These are phyloP conservation scores for Gorsachius magnificus DNA, from an alignment of 2,797 vertebrate species.

Conservation along the genomic window DNA sequence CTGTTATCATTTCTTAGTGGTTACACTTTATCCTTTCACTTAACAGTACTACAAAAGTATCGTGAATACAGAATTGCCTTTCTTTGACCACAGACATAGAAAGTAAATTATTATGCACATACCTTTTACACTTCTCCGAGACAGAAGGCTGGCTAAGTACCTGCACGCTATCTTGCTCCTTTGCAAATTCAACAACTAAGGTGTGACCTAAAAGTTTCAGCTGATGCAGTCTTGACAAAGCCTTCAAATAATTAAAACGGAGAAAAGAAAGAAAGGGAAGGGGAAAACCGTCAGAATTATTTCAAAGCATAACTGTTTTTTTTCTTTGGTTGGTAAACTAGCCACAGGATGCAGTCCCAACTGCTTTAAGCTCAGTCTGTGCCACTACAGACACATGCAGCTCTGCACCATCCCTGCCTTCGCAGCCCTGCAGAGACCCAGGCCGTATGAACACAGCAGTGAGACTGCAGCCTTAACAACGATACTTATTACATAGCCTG, in stretches of 20 bases:
- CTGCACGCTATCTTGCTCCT: constrained; percentile 82
- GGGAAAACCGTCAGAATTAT: not conserved
- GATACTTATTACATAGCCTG: not conserved
- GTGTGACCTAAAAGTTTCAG: constrained; percentile 88
- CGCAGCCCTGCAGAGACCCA: not conserved
- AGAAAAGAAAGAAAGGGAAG: not conserved
- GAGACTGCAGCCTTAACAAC: not conserved
- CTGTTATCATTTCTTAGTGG: not conserved
- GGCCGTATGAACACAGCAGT: not conserved
- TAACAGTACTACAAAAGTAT: not conserved
- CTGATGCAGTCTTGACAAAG: constrained; percentile 90
- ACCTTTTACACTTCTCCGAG: constrained; percentile 80
- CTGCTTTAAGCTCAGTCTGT: not conserved
- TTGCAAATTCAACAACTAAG: constrained; percentile 92
- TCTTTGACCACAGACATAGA: not conserved
- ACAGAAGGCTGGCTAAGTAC: constrained; percentile 82
- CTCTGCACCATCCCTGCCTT: not conserved
- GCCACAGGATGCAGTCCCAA: not conserved
- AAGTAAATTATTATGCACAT: constrained; percentile 10
- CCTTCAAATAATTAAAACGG: constrained; percentile 73
- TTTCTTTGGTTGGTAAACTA: not conserved
- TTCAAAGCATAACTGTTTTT: not conserved
- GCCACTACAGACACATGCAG: not conserved
- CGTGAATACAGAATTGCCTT: rapidly evolving
- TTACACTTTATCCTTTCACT: not conserved